phyloP scores from a whole-genome alignment of 2,797 vertebrate species.

The Mus spretus region DNA sequence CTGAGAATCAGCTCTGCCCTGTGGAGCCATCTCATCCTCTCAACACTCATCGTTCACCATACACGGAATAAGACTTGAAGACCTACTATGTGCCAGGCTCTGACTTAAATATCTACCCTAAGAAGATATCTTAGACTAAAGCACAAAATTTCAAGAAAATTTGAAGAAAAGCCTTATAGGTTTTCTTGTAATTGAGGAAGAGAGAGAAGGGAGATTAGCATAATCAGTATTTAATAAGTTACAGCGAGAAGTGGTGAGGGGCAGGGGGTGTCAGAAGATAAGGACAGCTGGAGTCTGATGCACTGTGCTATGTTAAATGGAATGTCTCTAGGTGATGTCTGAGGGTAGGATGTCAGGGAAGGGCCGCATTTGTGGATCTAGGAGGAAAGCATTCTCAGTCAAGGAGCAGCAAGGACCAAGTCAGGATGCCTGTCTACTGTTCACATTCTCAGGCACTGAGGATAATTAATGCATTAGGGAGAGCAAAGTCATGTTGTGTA shows the following conservation, averaged over 20 bases:
- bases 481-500: background rate
- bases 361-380: rapidly evolving
- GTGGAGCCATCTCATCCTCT: rapidly evolving
- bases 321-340: rapidly evolving
- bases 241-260: rapidly evolving
- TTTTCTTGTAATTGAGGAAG: background rate
- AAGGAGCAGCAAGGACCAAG: background rate
- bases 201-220: background rate
- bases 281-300: background rate
- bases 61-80: background rate
- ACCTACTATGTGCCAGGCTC: background rate
- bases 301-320: no score
- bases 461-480: background rate
- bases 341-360: background rate
- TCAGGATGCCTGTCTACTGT: rapidly evolving
- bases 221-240: background rate
- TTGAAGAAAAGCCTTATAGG: no score
- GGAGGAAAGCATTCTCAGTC: background rate
- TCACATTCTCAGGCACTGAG: rapidly evolving
- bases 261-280: background rate
- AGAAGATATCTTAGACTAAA: background rate
- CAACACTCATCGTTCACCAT: no score
- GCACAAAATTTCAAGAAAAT: background rate
- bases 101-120: background rate
- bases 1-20: no score